Percentiles rank a stretch among this genome's conserved stretches.
phyloP scores from a whole-genome alignment of 1,140 invertebrate species.

The Philopotamus ludificatus region DNA sequence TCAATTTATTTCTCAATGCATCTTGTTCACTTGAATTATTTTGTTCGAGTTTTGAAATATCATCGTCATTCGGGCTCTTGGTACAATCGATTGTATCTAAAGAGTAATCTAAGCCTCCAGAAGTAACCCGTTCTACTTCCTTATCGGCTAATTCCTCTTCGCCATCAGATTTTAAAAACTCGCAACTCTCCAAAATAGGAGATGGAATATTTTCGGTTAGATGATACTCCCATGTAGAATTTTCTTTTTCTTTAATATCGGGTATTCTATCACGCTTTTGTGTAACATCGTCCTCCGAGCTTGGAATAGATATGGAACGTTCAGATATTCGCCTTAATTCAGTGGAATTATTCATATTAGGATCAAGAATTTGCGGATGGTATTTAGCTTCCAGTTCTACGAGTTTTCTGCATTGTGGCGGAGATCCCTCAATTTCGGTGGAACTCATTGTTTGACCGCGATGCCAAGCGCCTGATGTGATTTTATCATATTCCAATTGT shows the following conservation, averaged over 20 bases:
- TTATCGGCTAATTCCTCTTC: constrained; percentile 57
- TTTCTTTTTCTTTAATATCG: constrained; percentile 56
- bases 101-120: constrained; percentile 29
- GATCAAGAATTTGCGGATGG: constrained; percentile 61
- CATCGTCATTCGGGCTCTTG: constrained; percentile 21
- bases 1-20: constrained; percentile 43
- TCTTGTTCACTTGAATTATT: constrained; percentile 30
- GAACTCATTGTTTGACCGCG: constrained; percentile 71
- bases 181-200: constrained; percentile 59
- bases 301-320: constrained; percentile 68
- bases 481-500: constrained; percentile 66
- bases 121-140: constrained; percentile 54
- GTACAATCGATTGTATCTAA: constrained; percentile 44
- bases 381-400: constrained; percentile 61
- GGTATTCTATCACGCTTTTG: constrained; percentile 49
- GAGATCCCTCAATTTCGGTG: constrained; percentile 69
- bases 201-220: constrained; percentile 60
- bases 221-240: constrained; percentile 61
- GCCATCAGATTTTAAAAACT: constrained; percentile 61
- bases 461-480: constrained; percentile 64
- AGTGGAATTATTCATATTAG: constrained; percentile 57
- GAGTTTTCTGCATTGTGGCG: constrained; percentile 62
- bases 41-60: too few relatives aligned
- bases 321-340: constrained; percentile 67
- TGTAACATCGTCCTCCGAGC: constrained; percentile 63